Conservation (phyloP, 2,113 vertebrate species). For the Hepsetus odoe region DNA sequence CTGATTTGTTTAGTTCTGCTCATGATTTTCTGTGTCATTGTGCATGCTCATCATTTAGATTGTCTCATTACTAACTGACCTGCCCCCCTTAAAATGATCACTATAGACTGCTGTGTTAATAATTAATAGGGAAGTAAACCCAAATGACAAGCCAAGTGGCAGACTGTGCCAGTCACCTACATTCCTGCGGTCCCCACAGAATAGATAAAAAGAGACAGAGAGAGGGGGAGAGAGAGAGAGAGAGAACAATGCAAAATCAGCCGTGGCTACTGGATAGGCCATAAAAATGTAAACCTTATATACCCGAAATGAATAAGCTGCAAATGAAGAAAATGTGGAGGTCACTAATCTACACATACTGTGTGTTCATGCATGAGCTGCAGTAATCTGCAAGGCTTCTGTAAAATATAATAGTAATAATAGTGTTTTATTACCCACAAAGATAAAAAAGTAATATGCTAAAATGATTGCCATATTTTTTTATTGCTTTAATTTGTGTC, state of each 20-base stretch:
- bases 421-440: too few relatives aligned
- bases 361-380: background rate
- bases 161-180: background rate
- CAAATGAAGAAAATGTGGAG: background rate
- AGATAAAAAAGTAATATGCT: too few relatives aligned
- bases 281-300: background rate
- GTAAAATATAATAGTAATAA: background rate
- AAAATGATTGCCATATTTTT: too few relatives aligned
- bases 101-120: background rate
- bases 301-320: background rate
- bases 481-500: too few relatives aligned
- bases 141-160: constrained; percentile 1
- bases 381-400: background rate
- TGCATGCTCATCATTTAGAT: background rate
- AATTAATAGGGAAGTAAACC: constrained; percentile 1
- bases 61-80: constrained; percentile 21
- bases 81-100: background rate
- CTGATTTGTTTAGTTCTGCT: background rate
- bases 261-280: background rate
- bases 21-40: background rate
- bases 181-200: background rate
- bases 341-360: background rate
- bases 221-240: background rate
- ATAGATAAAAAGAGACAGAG: background rate
- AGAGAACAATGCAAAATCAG: background rate